Percentiles rank a stretch among this genome's conserved stretches.
These are phyloP conservation scores for Pipra filicauda DNA, from an alignment of 2,113 vertebrate genomes.

Conservation along the genomic window DNA sequence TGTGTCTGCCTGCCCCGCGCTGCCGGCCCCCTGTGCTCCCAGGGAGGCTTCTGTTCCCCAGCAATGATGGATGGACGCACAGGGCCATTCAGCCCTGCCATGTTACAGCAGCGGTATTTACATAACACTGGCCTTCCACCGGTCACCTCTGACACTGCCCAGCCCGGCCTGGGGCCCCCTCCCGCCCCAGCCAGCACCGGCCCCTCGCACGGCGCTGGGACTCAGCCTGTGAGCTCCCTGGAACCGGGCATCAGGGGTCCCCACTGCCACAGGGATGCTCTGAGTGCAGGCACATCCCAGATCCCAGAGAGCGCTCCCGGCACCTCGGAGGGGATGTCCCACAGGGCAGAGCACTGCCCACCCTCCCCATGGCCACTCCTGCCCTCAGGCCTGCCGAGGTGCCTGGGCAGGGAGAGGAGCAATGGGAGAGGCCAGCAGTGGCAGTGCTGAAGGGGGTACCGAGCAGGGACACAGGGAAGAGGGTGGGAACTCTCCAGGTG, in stretches of 20 bases:
- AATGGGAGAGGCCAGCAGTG: neutral
- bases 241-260: neutral
- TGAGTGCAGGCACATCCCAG: fast-evolving
- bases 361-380: neutral
- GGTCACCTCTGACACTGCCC: slow-evolving; percentile 78
- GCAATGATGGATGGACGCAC: slow-evolving; percentile 95
- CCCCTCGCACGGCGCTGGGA: neutral
- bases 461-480: fast-evolving
- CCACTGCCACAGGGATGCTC: neutral
- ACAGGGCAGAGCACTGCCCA: neutral
- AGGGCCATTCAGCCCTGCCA: slow-evolving; percentile 86
- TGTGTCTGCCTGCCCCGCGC: slow-evolving; percentile 83
- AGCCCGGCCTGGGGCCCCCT: slow-evolving; percentile 64
- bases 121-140: slow-evolving; percentile 91
- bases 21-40: slow-evolving; percentile 74
- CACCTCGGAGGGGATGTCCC: neutral
- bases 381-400: neutral
- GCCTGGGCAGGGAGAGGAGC: neutral
- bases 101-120: slow-evolving; percentile 96
- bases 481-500: neutral
- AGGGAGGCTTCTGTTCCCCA: slow-evolving; percentile 82
- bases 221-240: neutral
- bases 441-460: neutral
- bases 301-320: fast-evolving
- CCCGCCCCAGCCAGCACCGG: slow-evolving; percentile 9